Evolutionary conservation across 2,113 vertebrate genomes (phyloP), one percentile per base, ranked within the genome.

Genomic region (Rhea americana): DNA sequence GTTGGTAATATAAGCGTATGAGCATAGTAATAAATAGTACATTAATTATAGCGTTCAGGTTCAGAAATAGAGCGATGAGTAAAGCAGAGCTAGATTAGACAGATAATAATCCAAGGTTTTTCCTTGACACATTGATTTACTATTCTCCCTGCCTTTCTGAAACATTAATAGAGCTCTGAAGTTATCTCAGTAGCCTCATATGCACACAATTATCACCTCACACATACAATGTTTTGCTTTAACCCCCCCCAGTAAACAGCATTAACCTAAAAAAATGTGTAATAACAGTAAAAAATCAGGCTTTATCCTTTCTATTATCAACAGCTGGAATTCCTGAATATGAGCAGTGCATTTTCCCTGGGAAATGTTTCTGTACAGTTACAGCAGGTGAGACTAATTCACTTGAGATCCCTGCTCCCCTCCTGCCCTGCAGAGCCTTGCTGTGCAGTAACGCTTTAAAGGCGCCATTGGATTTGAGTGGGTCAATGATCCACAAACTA

Each of bases 1-100:
- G 63, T 83, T 25, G 30, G n/a, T 48, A 86, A 89, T 11, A 77
- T 45, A 82, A 76, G 70, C 50, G 70, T 47, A 68, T 32, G 91
- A 72, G 53, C 13, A 84, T 28, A 79, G 53, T 35, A 91, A 88
- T 74, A 93, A 93, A 80, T 18, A 82, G 32, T 9, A 22, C 24
- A 90, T 82, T 91, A 89, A 84, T 90, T 95, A 94, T 47, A 84
- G 75, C 68, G 71, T 89, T 85, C 66, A 79, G 53, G 19, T 67
- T 87, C 73, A 45, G 56, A 81, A 81, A 87, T 5, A 30, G 55
- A 91, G 50, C 28, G 28, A 55, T 55, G 59, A 76, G 89, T 83
- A 79, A 39, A 87, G n/a, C 20, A 65, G 63, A 87, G 53, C 35
- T 6, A 81, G 43, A 93, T 51, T 62, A 82, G 32, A 50, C 35